These are phyloP conservation scores for Mirounga angustirostris DNA, from an alignment of 2,113 vertebrate genomes.

Conservation along the genomic window DNA sequence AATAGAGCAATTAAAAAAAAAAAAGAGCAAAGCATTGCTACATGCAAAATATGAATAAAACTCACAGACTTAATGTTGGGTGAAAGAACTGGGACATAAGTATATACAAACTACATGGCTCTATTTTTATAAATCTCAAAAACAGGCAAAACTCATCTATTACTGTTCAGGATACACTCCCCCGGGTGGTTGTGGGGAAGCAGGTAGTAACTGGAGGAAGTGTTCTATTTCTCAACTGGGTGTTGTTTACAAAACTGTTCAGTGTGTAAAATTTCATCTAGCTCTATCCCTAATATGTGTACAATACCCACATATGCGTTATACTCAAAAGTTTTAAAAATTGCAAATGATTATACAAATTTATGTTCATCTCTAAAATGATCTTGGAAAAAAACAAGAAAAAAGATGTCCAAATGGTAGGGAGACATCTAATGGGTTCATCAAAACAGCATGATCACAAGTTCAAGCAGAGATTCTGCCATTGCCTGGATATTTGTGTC, in stretches of 20 bases:
- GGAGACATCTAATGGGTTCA: neutral
- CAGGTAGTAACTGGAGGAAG: neutral
- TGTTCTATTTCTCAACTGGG: neutral
- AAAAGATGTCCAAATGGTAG: neutral
- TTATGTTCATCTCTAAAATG: neutral
- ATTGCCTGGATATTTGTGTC: neutral
- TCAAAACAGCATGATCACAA: neutral
- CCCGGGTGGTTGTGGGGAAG: neutral
- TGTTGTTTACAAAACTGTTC: neutral
- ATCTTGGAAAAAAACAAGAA: neutral
- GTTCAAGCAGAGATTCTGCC: neutral
- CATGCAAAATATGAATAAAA: slow-evolving; percentile 2
- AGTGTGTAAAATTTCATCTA: neutral
- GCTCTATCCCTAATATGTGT: neutral
- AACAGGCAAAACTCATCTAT: slow-evolving; percentile 2
- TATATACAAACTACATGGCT: neutral
- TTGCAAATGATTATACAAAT: neutral
- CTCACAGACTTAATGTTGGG: neutral
- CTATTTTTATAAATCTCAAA: slow-evolving; percentile 25
- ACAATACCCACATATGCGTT: neutral
- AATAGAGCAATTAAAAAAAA: neutral
- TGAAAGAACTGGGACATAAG: slow-evolving; percentile 16
- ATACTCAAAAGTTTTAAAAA: neutral
- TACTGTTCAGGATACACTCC: neutral
- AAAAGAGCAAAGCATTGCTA: slow-evolving; percentile 14